Conservation (phyloP, 2,113 vertebrate genomes). For the Hemichromis elongatus region DNA sequence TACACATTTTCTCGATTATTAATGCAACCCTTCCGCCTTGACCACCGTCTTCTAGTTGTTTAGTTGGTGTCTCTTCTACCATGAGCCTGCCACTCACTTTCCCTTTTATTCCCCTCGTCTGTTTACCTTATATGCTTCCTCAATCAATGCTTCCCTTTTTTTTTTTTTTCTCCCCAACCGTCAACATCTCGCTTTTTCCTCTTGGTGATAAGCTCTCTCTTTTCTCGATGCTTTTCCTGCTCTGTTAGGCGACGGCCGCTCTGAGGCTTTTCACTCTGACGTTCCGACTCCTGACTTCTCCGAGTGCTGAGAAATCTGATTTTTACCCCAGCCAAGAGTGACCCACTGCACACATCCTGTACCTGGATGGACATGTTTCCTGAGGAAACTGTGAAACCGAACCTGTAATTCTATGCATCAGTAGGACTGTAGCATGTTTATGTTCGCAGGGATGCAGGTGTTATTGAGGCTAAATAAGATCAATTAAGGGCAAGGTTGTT, state of each 20-base stretch:
- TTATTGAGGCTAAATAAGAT: not conserved
- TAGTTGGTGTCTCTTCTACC: not conserved
- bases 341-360: slow-evolving; percentile 17
- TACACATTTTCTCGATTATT: not conserved
- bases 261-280: slow-evolving; percentile 60
- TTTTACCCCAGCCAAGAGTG: not conserved
- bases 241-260: slow-evolving; percentile 59
- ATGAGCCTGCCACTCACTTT: not conserved
- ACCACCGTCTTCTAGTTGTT: not conserved
- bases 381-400: slow-evolving; percentile 15
- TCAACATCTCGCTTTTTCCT: slow-evolving; percentile 10
- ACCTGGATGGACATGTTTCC: slow-evolving; percentile 48
- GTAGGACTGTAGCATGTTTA: not conserved
- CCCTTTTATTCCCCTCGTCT: not conserved
- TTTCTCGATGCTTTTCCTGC: slow-evolving; percentile 52
- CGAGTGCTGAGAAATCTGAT: slow-evolving; percentile 14
- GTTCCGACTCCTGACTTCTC: slow-evolving; percentile 24
- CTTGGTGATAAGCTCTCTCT: slow-evolving; percentile 40
- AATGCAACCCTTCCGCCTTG: not conserved
- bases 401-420: slow-evolving; percentile 23
- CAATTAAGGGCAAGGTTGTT: not conserved
- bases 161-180: not conserved
- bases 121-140: slow-evolving; percentile 5
- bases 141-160: not conserved
- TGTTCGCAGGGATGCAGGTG: not conserved